A percentile compares a stretch with the other conserved stretches of the same genome.
Evolutionary conservation across 2,888 invertebrate genomes (phyloP).

Genomic region (Venusia cambrica): DNA sequence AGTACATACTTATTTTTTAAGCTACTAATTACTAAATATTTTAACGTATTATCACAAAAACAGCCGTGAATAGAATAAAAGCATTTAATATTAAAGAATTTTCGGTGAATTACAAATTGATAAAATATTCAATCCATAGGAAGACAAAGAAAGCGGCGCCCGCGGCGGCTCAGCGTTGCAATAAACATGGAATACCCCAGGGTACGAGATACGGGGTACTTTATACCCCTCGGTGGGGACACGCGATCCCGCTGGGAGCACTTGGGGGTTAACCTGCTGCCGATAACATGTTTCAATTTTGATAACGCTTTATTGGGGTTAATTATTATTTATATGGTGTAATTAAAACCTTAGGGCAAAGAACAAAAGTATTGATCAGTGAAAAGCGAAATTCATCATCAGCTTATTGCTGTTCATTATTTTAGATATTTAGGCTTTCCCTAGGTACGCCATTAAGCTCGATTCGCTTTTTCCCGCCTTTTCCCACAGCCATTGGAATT

Average conservation of each 20-base stretch:
- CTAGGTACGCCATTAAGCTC: no score
- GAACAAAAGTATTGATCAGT: no score
- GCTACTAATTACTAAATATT: no score
- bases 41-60: no score
- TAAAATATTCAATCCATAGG: constrained; percentile 63
- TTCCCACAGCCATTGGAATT: no score
- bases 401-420: no score
- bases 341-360: constrained; percentile 19
- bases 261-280: constrained; percentile 54
- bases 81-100: constrained; percentile 34
- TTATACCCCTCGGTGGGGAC: constrained; percentile 38
- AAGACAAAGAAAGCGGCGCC: constrained; percentile 44
- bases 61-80: constrained; percentile 3
- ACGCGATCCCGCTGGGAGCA: constrained; percentile 67
- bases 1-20: no score
- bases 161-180: constrained; percentile 38
- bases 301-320: constrained; percentile 43
- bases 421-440: no score
- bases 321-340: constrained; percentile 29
- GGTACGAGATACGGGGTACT: constrained; percentile 35
- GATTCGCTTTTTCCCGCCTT: no score
- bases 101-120: constrained; percentile 51
- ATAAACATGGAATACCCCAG: constrained; percentile 52
- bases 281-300: constrained; percentile 39
- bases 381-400: background rate